Evolutionary conservation across 2,797 vertebrate species (phyloP), one percentile per base, ranked within the genome.

Genomic region (Neosalanx taihuensis): DNA sequence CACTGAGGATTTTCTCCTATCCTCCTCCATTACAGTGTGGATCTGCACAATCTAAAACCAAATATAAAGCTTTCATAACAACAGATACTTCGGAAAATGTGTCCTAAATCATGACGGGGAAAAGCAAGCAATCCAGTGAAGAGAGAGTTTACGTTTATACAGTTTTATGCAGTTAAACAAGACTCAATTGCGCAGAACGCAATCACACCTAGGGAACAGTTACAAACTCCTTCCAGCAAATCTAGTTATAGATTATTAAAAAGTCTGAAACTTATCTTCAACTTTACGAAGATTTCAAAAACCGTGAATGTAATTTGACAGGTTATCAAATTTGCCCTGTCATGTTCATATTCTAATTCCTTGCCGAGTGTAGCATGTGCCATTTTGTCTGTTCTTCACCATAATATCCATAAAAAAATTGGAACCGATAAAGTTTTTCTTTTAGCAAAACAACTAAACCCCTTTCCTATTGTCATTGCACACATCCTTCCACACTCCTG

Each of bases 231-330:
- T 77, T 57, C 75, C 51, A 49, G 30, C 66, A 69, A 77, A 80
- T 82, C 76, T 72, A 64, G 78, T 77, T 77, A 67, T 58, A 31
- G 65, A 30, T 79, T 65, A 37, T 75, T 75, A 81, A 70, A 72
- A 69, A 72, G 67, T 61, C 23, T 41, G 15, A 80, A 72, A 71
- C 69, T 64, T 65, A 53, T 69, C 37, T 78, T 73, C 51, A 70
- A 23, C 85, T 81, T 79, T 74, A 80, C 73, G 69, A 37, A 67
- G 71, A 84, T 79, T 83, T 84, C 76, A 78, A 76, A 72, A 84
- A 80, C 64, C 79, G 69, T 67, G 65, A 68, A 79, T 73, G 68
- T 81, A 78, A 83, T 87, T 79, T 87, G 83, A 89, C 83, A 86
- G 79, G 79, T 80, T 85, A 83, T 88, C 77, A 85, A 63, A 79